Percentiles rank a stretch among this genome's conserved stretches.
Conservation (phyloP, 2,797 vertebrate genomes). For the Pipistrellus pygmaeus region DNA sequence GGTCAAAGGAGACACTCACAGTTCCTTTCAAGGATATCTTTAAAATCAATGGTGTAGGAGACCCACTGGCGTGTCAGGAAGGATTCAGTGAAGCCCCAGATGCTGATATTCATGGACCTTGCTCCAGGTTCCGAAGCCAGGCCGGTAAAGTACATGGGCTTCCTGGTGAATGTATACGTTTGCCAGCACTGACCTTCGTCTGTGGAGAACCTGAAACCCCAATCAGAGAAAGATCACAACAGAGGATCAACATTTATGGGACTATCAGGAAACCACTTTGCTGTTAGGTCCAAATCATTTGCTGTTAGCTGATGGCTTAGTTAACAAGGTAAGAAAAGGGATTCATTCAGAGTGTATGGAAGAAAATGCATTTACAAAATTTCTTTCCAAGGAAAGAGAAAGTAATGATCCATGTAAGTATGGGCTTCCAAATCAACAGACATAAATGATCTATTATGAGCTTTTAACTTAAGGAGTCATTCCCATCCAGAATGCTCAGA, state of each 20-base stretch:
- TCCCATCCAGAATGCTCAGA: not conserved
- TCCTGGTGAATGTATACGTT: conserved; percentile 90
- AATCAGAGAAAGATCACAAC: conserved; percentile 9
- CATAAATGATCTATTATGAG: conserved; percentile 43
- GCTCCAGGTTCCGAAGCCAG: conserved; percentile 96
- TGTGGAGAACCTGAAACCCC: conserved; percentile 93
- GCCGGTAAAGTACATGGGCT: conserved; percentile 94
- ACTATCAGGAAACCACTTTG: not conserved
- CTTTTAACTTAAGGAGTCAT: conserved; percentile 45
- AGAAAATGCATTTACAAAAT: conserved; percentile 39
- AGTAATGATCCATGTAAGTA: not conserved
- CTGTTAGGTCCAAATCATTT: not conserved
- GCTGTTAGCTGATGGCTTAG: not conserved
- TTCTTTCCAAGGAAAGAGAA: conserved; percentile 31
- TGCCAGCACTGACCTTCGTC: conserved; percentile 98
- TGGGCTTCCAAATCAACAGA: conserved; percentile 45
- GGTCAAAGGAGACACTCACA: conserved; percentile 89
- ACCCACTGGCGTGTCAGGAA: conserved; percentile 92
- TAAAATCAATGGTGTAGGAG: conserved; percentile 96
- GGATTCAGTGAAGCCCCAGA: conserved; percentile 94
- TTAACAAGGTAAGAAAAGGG: conserved; percentile 27
- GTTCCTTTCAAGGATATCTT: conserved; percentile 92
- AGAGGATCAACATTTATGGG: not conserved
- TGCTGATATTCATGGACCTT: conserved; percentile 95
- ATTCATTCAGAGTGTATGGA: conserved; percentile 29